Conservation (phyloP, 2,888 invertebrate genomes). For the Eubasilissa splendida region DNA sequence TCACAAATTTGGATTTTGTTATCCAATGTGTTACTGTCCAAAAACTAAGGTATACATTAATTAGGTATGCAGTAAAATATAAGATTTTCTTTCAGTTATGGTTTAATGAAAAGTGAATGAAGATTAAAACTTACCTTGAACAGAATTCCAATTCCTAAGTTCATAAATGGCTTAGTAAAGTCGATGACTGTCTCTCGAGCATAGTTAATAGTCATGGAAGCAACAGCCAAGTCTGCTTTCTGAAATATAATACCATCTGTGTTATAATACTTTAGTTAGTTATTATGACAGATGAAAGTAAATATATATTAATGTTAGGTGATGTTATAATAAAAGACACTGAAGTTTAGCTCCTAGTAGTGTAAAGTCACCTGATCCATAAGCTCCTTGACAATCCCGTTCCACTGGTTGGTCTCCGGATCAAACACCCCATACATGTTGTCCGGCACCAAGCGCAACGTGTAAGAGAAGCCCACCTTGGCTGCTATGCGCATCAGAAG, state of each 20-base stretch:
- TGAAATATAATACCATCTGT: slow-evolving; percentile 64
- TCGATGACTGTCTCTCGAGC: slow-evolving; percentile 95
- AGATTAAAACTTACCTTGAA: slow-evolving; percentile 80
- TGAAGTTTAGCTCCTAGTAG: background rate
- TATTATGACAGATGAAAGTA: too few species aligned
- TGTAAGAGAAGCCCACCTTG: slow-evolving; percentile 91
- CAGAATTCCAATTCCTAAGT: slow-evolving; percentile 95
- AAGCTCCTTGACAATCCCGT: slow-evolving; percentile 89
- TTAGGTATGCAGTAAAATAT: too few species aligned
- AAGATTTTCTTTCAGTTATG: too few species aligned
- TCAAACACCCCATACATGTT: slow-evolving; percentile 91
- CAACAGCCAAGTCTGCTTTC: slow-evolving; percentile 96
- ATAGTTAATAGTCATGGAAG: slow-evolving; percentile 98
- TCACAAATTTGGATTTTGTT: too few species aligned
- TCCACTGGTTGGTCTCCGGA: slow-evolving; percentile 91
- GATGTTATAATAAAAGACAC: too few species aligned
- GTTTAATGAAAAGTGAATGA: background rate
- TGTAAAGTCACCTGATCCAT: slow-evolving; percentile 81
- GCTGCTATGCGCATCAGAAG: slow-evolving; percentile 86
- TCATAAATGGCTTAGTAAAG: slow-evolving; percentile 99
- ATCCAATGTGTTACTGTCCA: too few species aligned
- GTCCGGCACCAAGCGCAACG: slow-evolving; percentile 87
- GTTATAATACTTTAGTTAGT: background rate
- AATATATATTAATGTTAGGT: too few species aligned
- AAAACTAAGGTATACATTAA: too few species aligned